A percentile compares a stretch with the other conserved stretches of the same genome.
Evolutionary conservation across 2,888 invertebrate genomes (phyloP).

Genomic region (Cheilosia variabilis): DNA sequence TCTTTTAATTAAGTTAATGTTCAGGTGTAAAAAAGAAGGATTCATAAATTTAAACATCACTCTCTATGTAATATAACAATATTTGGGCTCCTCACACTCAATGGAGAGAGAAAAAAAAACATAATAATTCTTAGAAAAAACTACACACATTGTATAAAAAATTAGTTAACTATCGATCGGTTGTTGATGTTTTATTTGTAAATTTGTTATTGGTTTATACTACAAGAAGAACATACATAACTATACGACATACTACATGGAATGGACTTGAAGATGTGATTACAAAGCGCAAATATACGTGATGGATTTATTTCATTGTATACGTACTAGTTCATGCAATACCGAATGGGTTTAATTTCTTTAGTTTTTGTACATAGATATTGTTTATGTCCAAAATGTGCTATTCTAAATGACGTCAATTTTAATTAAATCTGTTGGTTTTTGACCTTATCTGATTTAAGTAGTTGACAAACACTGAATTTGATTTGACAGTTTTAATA

Average conservation of each 20-base stretch:
- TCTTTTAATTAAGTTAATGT: conserved; percentile 33
- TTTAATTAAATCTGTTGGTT: conserved; percentile 25
- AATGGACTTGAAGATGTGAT: conserved; percentile 63
- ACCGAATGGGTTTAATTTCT: conserved; percentile 28
- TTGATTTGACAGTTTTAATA: conserved; percentile 8
- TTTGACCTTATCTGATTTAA: background rate
- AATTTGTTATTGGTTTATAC: conserved; percentile 59
- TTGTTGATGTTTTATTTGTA: conserved; percentile 60
- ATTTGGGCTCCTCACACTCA: conserved; percentile 58
- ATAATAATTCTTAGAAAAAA: conserved; percentile 65
- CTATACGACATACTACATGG: conserved; percentile 27
- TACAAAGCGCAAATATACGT: conserved; percentile 11
- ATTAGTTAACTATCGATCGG: conserved; percentile 73
- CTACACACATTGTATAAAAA: conserved; percentile 72
- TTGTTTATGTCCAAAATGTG: conserved; percentile 47
- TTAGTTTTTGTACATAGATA: conserved; percentile 38
- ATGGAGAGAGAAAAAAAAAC: conserved; percentile 30
- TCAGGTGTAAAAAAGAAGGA: conserved; percentile 24
- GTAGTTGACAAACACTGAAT: conserved; percentile 16
- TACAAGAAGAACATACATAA: conserved; percentile 18
- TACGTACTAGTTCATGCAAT: conserved; percentile 19
- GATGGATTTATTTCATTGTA: background rate
- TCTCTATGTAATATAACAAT: conserved; percentile 49
- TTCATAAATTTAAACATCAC: conserved; percentile 13
- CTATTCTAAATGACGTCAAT: conserved; percentile 42